A percentile compares a stretch with the other conserved stretches of the same genome.
Evolutionary conservation across 2,113 vertebrate genomes (phyloP).

Genomic region (Ailuropoda melanoleuca): DNA sequence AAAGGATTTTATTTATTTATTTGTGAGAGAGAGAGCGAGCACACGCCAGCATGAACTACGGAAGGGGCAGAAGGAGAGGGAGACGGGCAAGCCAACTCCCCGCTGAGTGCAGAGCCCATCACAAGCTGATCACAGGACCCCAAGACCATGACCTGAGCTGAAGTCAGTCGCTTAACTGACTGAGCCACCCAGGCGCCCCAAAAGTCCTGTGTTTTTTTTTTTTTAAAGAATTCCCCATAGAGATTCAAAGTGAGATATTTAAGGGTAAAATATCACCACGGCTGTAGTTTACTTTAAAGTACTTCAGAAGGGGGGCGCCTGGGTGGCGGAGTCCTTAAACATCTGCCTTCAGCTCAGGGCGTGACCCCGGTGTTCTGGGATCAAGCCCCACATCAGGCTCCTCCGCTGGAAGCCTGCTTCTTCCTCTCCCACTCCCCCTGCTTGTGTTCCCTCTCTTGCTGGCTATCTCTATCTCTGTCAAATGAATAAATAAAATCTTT

Average conservation of each 20-base stretch:
- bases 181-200: background rate
- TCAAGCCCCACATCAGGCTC: too few relatives aligned
- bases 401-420: too few relatives aligned
- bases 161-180: background rate
- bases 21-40: background rate
- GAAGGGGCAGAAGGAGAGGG: background rate
- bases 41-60: background rate
- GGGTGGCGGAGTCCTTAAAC: background rate
- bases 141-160: background rate
- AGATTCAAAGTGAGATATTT: slow-evolving; percentile 1
- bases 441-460: too few relatives aligned
- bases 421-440: too few relatives aligned
- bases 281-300: background rate
- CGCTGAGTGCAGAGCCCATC: background rate
- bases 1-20: background rate
- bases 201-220: background rate
- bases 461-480: too few relatives aligned
- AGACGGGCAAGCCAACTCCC: background rate
- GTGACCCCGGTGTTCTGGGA: too few relatives aligned
- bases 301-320: background rate
- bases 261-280: background rate
- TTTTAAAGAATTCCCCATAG: background rate
- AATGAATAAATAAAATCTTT: too few relatives aligned
- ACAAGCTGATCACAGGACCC: background rate
- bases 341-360: too few relatives aligned